Percentiles rank a stretch among this genome's conserved stretches.
These are phyloP conservation scores for Drosophila algonquin DNA, from an alignment of 2,888 invertebrate genomes.

Conservation along the genomic window DNA sequence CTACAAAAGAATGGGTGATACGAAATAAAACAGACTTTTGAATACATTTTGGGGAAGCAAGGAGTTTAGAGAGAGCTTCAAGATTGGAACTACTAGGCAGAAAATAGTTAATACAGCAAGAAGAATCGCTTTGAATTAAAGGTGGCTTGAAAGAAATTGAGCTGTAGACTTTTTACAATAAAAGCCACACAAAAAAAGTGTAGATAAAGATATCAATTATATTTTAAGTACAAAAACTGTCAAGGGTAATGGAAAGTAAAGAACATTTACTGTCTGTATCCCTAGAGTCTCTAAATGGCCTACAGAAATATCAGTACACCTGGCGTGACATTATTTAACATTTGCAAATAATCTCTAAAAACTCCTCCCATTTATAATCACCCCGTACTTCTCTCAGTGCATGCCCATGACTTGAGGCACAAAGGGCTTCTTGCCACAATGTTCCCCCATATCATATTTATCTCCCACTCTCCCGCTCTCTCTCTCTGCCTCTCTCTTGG, in stretches of 20 bases:
- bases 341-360: not conserved
- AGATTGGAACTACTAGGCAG: no score
- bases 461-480: slow-evolving; percentile 17
- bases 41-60: no score
- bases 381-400: slow-evolving; percentile 13
- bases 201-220: no score
- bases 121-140: not conserved
- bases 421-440: slow-evolving; percentile 34
- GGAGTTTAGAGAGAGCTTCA: no score
- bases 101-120: not conserved
- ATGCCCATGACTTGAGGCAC: slow-evolving; percentile 39
- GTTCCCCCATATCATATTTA: slow-evolving; percentile 26
- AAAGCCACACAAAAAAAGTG: not conserved
- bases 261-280: no score
- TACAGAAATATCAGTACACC: no score
- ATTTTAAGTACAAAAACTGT: no score
- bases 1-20: not conserved
- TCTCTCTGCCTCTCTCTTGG: not conserved
- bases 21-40: no score
- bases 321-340: not conserved
- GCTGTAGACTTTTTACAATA: no score
- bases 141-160: not conserved
- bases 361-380: not conserved
- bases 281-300: no score
- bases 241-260: no score